A percentile compares a stretch with the other conserved stretches of the same genome.
phyloP scores from a whole-genome alignment of 2,888 invertebrate species.

The Osedax fenrisi region DNA sequence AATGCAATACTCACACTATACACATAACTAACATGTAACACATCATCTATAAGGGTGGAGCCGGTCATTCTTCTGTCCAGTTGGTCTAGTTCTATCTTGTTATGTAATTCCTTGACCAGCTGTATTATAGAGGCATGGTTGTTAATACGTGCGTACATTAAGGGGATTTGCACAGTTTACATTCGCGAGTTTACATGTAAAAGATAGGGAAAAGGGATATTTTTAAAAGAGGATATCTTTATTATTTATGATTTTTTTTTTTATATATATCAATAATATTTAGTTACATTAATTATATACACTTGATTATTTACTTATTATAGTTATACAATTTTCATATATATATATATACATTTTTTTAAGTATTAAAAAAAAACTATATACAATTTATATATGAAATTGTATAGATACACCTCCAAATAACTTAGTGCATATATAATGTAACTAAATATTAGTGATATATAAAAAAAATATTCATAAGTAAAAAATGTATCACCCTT shows the following conservation, averaged over 20 bases:
- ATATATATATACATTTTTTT: background rate
- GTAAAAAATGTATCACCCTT: too few relatives aligned
- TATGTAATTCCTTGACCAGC: too few relatives aligned
- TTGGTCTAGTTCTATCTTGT: too few relatives aligned
- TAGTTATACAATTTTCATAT: too few relatives aligned
- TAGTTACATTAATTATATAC: background rate
- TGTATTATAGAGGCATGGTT: too few relatives aligned
- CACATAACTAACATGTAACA: background rate
- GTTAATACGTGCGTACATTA: too few relatives aligned
- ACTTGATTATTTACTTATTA: background rate
- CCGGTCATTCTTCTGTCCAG: background rate
- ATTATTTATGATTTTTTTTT: background rate
- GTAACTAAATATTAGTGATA: background rate
- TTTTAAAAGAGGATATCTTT: too few relatives aligned
- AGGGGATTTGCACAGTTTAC: too few relatives aligned
- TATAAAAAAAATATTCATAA: too few relatives aligned
- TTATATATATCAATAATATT: background rate
- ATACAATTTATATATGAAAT: background rate
- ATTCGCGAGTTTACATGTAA: too few relatives aligned
- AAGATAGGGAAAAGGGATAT: too few relatives aligned
- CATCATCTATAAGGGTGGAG: background rate
- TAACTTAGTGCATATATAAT: background rate
- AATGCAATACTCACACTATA: too few relatives aligned
- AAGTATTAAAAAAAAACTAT: background rate
- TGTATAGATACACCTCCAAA: background rate